Evolutionary conservation across 2,797 vertebrate species (phyloP), one percentile per base, ranked within the genome.

Genomic region (Acanthis flammea): DNA sequence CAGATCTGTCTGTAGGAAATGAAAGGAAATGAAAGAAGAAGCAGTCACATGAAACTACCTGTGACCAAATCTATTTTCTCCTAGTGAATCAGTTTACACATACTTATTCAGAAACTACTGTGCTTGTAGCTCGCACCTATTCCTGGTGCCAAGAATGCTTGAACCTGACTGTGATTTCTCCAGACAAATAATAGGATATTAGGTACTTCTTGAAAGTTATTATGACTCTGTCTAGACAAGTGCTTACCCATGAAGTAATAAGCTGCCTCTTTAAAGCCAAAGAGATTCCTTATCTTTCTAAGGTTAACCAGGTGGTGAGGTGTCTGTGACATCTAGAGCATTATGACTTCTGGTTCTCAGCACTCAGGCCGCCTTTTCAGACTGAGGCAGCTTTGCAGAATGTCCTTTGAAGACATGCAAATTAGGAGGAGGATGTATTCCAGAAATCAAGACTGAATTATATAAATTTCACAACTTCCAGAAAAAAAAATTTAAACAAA

Each of bases 281-380:
- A 94, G n/a, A 47, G 53, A 82, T 89, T 94, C 42, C 48, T 88
- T 93, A 94, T 96, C 96, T 89, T 37, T 75, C 74, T 67, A 87
- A 94, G 86, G 61, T 73, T 93, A 87, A 89, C 55, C 63, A 95
- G 77, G 86, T 85, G 74, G 21, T 71, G 63, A 95, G 68, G 86
- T 92, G 86, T 31, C 61, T 93, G 80, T 83, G 88, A 95, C 50
- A 85, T 79, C 86, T 33, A 93, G 37, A 88, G 9, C 3, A 1
- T 42, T 76, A 62, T 12, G 45, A 67, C 62, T 94, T 86, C 73
- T 81, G 44, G 5, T 51, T 67, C 71, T 73, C n/a, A 71, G 27
- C n/a, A 57, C 41, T 86, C 60, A 66, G 45, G 3, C 30, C 78
- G 41, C 55, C 22, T 82, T 86, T 88, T 48, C 60, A 92, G 28